Evolutionary conservation across 2,797 vertebrate species (phyloP), one percentile per base, ranked within the genome.

Genomic region (Novumbra hubbsi): DNA sequence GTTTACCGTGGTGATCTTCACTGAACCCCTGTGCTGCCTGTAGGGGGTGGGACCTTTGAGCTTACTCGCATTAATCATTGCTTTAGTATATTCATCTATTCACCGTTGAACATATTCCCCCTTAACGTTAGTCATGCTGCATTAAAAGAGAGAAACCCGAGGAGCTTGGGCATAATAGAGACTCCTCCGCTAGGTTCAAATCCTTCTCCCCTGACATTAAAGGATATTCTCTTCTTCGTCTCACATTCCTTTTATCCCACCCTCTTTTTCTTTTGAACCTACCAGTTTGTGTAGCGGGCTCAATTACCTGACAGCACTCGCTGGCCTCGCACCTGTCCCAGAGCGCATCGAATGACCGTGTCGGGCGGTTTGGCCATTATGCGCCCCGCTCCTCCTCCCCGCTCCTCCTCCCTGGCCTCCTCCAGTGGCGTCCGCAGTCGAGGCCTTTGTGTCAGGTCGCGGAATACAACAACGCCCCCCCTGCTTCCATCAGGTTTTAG

Each of bases 151-250:
- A 32, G 57, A 28, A 48, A 48, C 67, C 24, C 7, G 45, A 48
- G 21, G 45, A 27, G 45, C 27, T 49, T 24, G 5, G 5, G 24
- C 16, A 34, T 1, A 49, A 21, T 70, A 30, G 28, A 2, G 6
- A 30, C 30, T 19, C 16, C 63, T 34, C 63, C 6, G 2, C 6
- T 32, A 34, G 34, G 27, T 30, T 28, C 63, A 17, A 30, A 8
- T 34, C 30, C 15, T 28, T 65, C 16, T 32, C 16, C 16, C 62
- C 24, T n/a, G 11, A 60, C 21, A 60, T 24, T 60, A 65, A 30
- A 65, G 6, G 57, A 65, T 69, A 76, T 32, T 81, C 62, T 72
- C 30, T n/a, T 8, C 68, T 71, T 34, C 9, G 8, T 48, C 28
- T 67, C 41, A 55, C 38, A 60, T 38, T 68, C 57, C 73, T 19